These are phyloP conservation scores for Microhierax caerulescens DNA, from an alignment of 2,797 vertebrate species.

Conservation along the genomic window DNA sequence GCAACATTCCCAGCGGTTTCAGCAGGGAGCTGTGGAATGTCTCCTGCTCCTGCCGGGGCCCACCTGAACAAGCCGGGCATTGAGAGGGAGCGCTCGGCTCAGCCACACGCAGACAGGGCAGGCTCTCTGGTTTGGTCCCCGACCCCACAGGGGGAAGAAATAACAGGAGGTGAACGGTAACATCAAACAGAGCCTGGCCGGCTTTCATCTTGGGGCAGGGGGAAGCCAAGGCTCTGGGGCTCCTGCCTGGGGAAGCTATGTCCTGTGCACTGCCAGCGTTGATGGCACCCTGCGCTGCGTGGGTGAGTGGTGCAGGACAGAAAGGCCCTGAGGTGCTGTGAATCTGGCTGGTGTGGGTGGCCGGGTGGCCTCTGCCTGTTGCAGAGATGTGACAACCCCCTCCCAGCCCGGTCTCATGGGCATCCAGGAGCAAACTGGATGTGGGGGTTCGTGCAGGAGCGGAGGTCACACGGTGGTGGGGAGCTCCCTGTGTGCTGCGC, in stretches of 20 bases:
- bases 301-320: not conserved
- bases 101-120: conserved; percentile 38
- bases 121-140: not conserved
- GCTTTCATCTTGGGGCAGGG: not conserved
- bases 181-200: not conserved
- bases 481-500: not conserved
- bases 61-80: conserved; percentile 57
- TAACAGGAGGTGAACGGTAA: not conserved
- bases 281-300: rapidly evolving
- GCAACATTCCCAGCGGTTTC: conserved; percentile 56
- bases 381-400: not conserved
- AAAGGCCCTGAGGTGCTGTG: not conserved
- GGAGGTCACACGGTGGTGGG: rapidly evolving
- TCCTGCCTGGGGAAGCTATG: not conserved
- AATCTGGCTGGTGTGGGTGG: not conserved
- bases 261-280: not conserved
- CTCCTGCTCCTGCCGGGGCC: not conserved
- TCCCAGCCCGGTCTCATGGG: not conserved
- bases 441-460: rapidly evolving
- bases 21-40: conserved; percentile 49
- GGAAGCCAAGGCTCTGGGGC: not conserved
- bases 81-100: not conserved
- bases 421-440: not conserved
- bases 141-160: not conserved
- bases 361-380: not conserved